These are phyloP conservation scores for Caenorhabditis virilis DNA, from an alignment of 2,888 invertebrate genomes.

Conservation along the genomic window DNA sequence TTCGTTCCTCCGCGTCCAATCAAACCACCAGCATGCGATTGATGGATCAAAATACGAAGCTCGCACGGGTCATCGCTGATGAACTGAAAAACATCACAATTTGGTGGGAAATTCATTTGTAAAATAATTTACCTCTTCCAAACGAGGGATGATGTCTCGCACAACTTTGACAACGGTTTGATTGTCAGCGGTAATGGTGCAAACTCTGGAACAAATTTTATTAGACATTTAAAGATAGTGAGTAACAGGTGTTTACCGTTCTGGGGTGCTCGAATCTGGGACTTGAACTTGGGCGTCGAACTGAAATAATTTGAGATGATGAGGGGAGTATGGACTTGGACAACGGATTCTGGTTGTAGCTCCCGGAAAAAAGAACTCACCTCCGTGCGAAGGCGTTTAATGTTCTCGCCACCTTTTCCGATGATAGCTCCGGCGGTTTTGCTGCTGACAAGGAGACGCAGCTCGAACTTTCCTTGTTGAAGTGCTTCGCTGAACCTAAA, in stretches of 20 bases:
- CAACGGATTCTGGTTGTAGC: too few relatives aligned
- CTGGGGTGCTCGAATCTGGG: conserved; percentile 99
- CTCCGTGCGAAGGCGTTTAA: conserved; percentile 91
- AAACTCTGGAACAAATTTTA: conserved; percentile 47
- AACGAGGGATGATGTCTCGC: conserved; percentile 57
- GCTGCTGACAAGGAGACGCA: conserved; percentile 63
- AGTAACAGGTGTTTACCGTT: conserved; percentile 82
- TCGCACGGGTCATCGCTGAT: conserved; percentile 75
- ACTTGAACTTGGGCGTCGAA: conserved; percentile 99
- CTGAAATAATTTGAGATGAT: conserved; percentile 76
- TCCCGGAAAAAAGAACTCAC: too few relatives aligned
- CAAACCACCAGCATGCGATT: conserved; percentile 96
- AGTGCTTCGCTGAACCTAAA: too few relatives aligned
- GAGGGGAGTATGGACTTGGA: too few relatives aligned
- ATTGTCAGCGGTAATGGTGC: conserved; percentile 42
- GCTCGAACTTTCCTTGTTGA: conserved; percentile 65
- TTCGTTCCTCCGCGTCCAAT: conserved; percentile 95
- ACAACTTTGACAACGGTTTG: conserved; percentile 54
- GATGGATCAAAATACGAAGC: conserved; percentile 91
- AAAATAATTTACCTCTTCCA: conserved; percentile 55
- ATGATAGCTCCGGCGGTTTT: conserved; percentile 94
- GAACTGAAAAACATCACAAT: too few relatives aligned
- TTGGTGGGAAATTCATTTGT: too few relatives aligned
- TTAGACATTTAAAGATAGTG: conserved; percentile 12
- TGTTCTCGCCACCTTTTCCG: conserved; percentile 96